phyloP scores from a whole-genome alignment of 1,140 invertebrate genomes.

The Panagrolaimus sp. region DNA sequence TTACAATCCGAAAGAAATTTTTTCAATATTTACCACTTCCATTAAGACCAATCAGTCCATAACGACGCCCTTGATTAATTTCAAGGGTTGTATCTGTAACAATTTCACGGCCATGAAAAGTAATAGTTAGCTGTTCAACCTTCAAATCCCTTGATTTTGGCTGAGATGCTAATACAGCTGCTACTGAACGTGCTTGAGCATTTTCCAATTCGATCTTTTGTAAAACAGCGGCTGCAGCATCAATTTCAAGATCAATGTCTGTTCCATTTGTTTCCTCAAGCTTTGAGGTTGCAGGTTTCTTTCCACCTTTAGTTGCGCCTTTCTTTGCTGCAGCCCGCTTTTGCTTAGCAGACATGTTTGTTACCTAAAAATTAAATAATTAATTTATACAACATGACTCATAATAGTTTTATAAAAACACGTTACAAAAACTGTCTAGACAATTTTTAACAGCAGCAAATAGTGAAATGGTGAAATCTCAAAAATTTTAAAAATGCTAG shows the following conservation, averaged over 20 bases:
- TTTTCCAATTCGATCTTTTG: slow-evolving; percentile 76
- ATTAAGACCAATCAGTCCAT: slow-evolving; percentile 90
- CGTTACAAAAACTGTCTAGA: too few relatives aligned
- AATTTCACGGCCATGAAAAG: slow-evolving; percentile 92
- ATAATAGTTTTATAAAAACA: too few relatives aligned
- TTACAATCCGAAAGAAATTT: too few relatives aligned
- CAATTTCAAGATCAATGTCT: slow-evolving; percentile 33
- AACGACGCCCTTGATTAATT: slow-evolving; percentile 88
- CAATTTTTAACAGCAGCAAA: too few relatives aligned
- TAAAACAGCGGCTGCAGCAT: slow-evolving; percentile 64
- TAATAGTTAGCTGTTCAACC: slow-evolving; percentile 92
- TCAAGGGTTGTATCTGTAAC: slow-evolving; percentile 90
- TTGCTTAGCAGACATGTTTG: too few relatives aligned
- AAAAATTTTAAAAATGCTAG: too few relatives aligned
- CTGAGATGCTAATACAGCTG: slow-evolving; percentile 87
- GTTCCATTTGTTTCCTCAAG: slow-evolving; percentile 5
- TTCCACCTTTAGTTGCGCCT: too few relatives aligned
- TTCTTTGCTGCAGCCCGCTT: too few relatives aligned
- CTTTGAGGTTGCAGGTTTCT: slow-evolving; percentile 23
- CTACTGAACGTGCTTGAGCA: slow-evolving; percentile 84
- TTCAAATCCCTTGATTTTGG: slow-evolving; percentile 90
- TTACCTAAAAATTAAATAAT: too few relatives aligned
- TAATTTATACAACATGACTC: too few relatives aligned
- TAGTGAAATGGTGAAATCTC: too few relatives aligned
- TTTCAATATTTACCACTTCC: slow-evolving; percentile 71